phyloP scores from a whole-genome alignment of 2,888 invertebrate species.

The Eupeodes latifasciatus region DNA sequence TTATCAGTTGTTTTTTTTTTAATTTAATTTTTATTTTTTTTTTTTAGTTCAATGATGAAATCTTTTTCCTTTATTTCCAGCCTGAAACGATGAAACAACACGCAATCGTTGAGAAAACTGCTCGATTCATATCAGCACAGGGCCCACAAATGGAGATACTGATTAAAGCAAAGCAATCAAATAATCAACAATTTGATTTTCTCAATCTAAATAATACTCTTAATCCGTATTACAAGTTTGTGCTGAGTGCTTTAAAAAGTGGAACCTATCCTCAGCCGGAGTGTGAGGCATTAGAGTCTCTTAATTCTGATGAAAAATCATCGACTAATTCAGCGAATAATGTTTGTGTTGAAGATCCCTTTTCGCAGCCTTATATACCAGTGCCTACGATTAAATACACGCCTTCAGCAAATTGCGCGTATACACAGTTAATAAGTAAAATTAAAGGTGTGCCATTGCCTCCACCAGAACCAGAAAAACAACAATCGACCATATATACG shows the following conservation, averaged over 20 bases:
- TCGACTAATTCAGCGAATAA: slow-evolving; percentile 20
- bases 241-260: slow-evolving; percentile 88
- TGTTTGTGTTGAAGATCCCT: slow-evolving; percentile 55
- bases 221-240: slow-evolving; percentile 94
- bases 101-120: slow-evolving; percentile 97
- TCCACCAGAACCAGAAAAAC: slow-evolving; percentile 69
- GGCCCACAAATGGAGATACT: slow-evolving; percentile 99
- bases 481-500: slow-evolving; percentile 78
- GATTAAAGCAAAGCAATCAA: slow-evolving; percentile 97
- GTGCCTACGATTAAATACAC: slow-evolving; percentile 90
- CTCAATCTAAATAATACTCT: slow-evolving; percentile 93
- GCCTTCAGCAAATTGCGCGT: slow-evolving; percentile 94
- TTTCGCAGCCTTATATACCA: slow-evolving; percentile 79
- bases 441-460: slow-evolving; percentile 89
- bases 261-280: slow-evolving; percentile 86
- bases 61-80: slow-evolving; percentile 85
- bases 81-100: slow-evolving; percentile 94
- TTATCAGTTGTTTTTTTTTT: slow-evolving; percentile 31
- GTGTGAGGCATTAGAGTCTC: slow-evolving; percentile 76
- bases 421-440: slow-evolving; percentile 93
- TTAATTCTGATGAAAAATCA: slow-evolving; percentile 65
- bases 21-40: slow-evolving; percentile 6
- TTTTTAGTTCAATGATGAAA: slow-evolving; percentile 53
- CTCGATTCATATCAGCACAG: slow-evolving; percentile 93
- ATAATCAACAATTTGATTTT: slow-evolving; percentile 97